Evolutionary conservation across 2,888 invertebrate species (phyloP), one percentile per base, ranked within the genome.

Genomic region (Pherbina coryleti): DNA sequence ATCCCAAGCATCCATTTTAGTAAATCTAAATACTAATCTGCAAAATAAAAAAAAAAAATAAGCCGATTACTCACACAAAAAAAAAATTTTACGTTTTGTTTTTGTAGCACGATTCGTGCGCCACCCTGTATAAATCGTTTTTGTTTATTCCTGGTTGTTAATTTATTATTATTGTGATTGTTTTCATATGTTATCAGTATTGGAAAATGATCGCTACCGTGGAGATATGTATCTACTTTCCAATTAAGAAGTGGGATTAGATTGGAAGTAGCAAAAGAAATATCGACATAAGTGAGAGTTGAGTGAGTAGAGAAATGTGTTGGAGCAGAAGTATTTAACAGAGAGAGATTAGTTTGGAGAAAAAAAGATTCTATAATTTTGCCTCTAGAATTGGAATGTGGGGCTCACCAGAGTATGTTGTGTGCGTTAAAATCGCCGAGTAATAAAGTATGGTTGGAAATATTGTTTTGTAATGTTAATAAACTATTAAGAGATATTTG

Each of bases 121-220:
- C n/a, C n/a, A n/a, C n/a, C n/a, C n/a, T n/a, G n/a, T n/a, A n/a
- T n/a, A n/a, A n/a, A n/a, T n/a, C n/a, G n/a, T n/a, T n/a, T n/a
- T n/a, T n/a, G n/a, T n/a, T n/a, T n/a, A n/a, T n/a, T n/a, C n/a
- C n/a, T n/a, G n/a, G n/a, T n/a, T n/a, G n/a, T n/a, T n/a, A n/a
- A n/a, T n/a, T n/a, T n/a, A n/a, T n/a, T n/a, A n/a, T n/a, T n/a
- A n/a, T n/a, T n/a, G n/a, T n/a, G n/a, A n/a, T n/a, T n/a, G n/a
- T n/a, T n/a, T n/a, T n/a, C n/a, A n/a, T n/a, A n/a, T n/a, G n/a
- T n/a, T n/a, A n/a, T n/a, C n/a, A n/a, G n/a, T n/a, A n/a, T n/a
- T n/a, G n/a, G n/a, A n/a, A n/a, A n/a, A n/a, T 79, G 77, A 55
- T 79, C 79, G 19, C 77, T 77, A 17, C 77, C 77, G 44, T 77